These are phyloP conservation scores for Loxodonta africana DNA, from an alignment of 2,113 vertebrate genomes.

Conservation along the genomic window DNA sequence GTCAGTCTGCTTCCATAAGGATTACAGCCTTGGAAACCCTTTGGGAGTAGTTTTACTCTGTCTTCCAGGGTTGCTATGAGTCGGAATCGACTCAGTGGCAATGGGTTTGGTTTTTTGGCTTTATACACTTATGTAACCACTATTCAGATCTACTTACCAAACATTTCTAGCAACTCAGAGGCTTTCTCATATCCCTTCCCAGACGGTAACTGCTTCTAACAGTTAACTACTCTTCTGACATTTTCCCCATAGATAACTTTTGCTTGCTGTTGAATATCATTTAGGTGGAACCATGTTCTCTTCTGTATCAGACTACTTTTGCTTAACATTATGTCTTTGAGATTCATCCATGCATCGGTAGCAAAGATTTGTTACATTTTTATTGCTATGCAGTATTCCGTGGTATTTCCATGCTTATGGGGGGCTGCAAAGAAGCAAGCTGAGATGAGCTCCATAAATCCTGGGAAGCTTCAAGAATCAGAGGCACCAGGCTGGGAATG, in stretches of 20 bases:
- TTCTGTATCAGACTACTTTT: neutral
- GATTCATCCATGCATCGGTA: neutral
- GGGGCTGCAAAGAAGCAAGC: neutral
- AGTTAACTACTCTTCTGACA: neutral
- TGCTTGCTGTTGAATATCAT: neutral
- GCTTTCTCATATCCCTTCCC: neutral
- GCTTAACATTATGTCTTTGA: neutral
- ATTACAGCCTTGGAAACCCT: no score
- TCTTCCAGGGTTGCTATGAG: no score
- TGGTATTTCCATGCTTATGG: neutral
- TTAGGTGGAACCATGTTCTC: neutral
- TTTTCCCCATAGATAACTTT: neutral
- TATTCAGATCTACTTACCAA: neutral
- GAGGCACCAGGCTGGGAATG: neutral
- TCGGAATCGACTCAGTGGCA: no score
- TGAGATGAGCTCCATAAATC: rapidly evolving
- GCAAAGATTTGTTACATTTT: no score
- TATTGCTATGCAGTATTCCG: no score
- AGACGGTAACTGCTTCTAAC: neutral
- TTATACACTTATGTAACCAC: neutral
- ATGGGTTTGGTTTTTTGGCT: no score
- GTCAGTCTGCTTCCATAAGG: no score
- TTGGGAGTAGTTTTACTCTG: no score
- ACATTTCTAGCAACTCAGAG: neutral
- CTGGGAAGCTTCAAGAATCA: neutral